Evolutionary conservation across 2,797 vertebrate species (phyloP).

Genomic region (Phoeniculus purpureus): DNA sequence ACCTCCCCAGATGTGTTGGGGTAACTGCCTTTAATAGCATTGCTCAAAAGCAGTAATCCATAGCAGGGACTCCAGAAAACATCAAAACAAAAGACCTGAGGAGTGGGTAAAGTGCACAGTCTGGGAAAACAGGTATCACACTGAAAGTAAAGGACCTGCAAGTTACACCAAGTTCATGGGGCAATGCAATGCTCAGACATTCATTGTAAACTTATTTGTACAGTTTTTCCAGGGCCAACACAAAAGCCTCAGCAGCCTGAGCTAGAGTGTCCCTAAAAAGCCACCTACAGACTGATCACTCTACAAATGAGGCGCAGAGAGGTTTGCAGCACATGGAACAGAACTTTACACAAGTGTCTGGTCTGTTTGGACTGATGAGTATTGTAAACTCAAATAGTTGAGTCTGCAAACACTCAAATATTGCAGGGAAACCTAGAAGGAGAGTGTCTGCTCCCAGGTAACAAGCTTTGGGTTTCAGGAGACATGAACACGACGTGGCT

Average conservation of each 20-base stretch:
- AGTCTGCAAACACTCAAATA: not conserved
- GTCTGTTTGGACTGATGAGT: not conserved
- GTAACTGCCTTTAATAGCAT: rapidly evolving
- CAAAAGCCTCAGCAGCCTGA: not conserved
- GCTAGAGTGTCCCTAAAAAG: not conserved
- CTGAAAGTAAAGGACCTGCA: not conserved
- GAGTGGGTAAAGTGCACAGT: rapidly evolving
- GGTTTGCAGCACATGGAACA: not conserved
- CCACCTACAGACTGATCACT: not conserved
- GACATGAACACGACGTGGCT: not conserved
- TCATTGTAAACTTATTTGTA: not conserved
- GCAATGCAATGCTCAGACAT: not conserved
- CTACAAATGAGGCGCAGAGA: not conserved
- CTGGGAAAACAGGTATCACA: not conserved
- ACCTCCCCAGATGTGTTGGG: not conserved
- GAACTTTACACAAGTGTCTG: not conserved
- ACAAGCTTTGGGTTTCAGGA: not conserved
- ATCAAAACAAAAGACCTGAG: not conserved
- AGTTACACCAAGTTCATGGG: not conserved
- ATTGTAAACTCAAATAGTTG: not conserved
- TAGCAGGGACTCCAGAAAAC: not conserved
- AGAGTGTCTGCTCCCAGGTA: not conserved
- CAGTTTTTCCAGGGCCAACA: not conserved
- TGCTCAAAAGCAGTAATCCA: not conserved
- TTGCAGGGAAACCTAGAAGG: not conserved